Conservation (phyloP, 1,140 invertebrate species). For the Campoletis sonorensis region DNA sequence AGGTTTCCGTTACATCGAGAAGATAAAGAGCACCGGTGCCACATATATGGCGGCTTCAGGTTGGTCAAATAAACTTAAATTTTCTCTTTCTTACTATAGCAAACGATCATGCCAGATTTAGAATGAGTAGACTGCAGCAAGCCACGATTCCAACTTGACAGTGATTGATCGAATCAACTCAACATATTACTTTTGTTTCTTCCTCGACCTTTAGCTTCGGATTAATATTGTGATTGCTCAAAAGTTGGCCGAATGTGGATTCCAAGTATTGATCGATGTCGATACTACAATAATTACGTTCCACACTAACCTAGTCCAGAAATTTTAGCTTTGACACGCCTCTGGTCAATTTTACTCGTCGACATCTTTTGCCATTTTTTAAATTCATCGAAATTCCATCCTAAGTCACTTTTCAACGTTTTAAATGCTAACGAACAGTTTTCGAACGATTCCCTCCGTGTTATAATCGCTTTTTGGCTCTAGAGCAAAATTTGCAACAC, state of each 20-base stretch:
- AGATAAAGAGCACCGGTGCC: constrained; percentile 97
- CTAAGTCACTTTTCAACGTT: too few relatives aligned
- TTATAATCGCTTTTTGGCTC: too few relatives aligned
- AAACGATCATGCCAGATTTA: constrained; percentile 14
- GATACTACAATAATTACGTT: too few relatives aligned
- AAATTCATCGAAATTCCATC: too few relatives aligned
- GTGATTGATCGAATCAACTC: neutral
- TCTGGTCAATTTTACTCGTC: neutral
- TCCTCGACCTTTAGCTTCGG: neutral
- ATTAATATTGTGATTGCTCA: neutral
- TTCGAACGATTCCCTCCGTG: too few relatives aligned
- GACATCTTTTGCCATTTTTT: too few relatives aligned
- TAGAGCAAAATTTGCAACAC: too few relatives aligned
- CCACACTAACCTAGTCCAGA: too few relatives aligned
- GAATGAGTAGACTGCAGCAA: neutral
- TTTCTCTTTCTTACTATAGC: neutral
- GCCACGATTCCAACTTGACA: neutral
- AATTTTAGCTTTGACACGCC: neutral
- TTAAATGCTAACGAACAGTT: too few relatives aligned
- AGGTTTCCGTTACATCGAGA: constrained; percentile 94
- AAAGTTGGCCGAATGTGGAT: too few relatives aligned
- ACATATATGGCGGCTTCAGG: constrained; percentile 98
- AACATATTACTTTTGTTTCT: neutral
- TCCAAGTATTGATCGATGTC: too few relatives aligned
- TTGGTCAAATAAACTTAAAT: constrained; percentile 64